These are phyloP conservation scores for Corvus moneduloides DNA, from an alignment of 2,113 vertebrate genomes.

Conservation along the genomic window DNA sequence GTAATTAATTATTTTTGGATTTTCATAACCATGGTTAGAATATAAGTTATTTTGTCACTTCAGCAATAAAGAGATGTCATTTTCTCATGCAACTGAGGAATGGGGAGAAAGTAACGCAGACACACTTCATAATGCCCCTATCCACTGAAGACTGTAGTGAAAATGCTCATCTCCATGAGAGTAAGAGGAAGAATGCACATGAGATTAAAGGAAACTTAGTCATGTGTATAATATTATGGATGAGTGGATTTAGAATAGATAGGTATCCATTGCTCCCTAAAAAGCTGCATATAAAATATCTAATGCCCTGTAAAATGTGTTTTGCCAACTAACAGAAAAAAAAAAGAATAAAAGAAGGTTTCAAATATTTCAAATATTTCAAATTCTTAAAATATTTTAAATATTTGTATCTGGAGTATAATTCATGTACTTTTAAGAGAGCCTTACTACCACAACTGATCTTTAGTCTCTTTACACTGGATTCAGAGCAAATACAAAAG, in stretches of 20 bases:
- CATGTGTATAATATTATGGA: not conserved
- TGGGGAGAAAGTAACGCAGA: not conserved
- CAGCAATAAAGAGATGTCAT: not conserved
- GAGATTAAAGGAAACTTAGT: not conserved
- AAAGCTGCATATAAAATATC: not conserved
- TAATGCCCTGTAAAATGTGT: not conserved
- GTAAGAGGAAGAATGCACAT: not conserved
- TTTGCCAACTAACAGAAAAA: not conserved
- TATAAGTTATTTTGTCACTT: not conserved
- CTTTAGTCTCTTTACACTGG: not conserved
- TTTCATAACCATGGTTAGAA: not conserved
- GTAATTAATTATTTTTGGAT: not conserved
- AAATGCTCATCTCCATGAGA: not conserved
- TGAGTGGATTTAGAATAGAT: not conserved
- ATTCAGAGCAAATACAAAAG: constrained; percentile 30
- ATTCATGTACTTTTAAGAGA: not conserved
- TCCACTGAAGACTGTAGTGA: not conserved
- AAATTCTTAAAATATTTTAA: not conserved
- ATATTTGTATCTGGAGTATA: not conserved
- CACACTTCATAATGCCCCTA: not conserved
- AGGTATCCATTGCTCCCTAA: not conserved
- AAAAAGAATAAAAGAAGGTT: not conserved
- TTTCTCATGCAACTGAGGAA: not conserved
- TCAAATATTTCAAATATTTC: not conserved
- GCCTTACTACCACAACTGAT: not conserved